A percentile compares a stretch with the other conserved stretches of the same genome.
phyloP scores from a whole-genome alignment of 2,797 vertebrate species.

The Falco cherrug region DNA sequence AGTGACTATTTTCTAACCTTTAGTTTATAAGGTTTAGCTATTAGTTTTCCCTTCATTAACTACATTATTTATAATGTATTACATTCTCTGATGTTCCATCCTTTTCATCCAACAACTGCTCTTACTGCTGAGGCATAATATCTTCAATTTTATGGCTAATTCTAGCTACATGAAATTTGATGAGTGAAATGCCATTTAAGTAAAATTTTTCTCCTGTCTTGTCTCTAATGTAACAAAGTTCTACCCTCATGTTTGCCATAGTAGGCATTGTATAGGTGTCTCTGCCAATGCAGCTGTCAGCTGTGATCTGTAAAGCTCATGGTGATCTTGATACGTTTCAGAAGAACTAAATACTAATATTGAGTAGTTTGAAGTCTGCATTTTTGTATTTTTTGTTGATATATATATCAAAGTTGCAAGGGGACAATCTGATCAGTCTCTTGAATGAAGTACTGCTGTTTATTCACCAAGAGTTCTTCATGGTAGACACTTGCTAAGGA shows the following conservation, averaged over 20 bases:
- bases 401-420: not conserved
- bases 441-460: not conserved
- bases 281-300: not conserved
- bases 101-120: not conserved
- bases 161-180: not conserved
- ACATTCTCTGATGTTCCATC: not conserved
- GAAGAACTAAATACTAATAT: not conserved
- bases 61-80: slow-evolving; percentile 43
- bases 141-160: not conserved
- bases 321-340: not conserved
- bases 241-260: not conserved
- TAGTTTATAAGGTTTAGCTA: not conserved
- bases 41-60: not conserved
- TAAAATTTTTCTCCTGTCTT: not conserved
- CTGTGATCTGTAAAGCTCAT: not conserved
- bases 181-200: not conserved
- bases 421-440: not conserved
- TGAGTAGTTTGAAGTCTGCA: not conserved
- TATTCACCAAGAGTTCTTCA: not conserved
- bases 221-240: not conserved
- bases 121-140: not conserved
- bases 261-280: not conserved
- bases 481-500: not conserved
- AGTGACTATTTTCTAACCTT: not conserved
- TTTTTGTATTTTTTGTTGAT: not conserved